phyloP scores from a whole-genome alignment of 2,888 invertebrate genomes.

The Drosophila algonquin region DNA sequence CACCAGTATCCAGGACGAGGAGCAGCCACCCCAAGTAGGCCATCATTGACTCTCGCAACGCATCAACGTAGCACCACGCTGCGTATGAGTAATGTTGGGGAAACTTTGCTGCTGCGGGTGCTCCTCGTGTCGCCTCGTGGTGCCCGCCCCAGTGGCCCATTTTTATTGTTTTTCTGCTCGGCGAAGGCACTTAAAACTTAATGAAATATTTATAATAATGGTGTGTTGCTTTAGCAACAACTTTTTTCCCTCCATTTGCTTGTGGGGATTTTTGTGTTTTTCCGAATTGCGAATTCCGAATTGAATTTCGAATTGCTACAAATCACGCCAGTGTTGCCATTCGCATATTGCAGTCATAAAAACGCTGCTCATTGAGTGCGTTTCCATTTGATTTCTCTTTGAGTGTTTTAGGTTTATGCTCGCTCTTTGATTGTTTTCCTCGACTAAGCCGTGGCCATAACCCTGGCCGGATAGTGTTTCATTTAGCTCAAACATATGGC shows the following conservation, averaged over 20 bases:
- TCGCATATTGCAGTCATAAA: slow-evolving; percentile 57
- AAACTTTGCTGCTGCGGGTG: slow-evolving; percentile 30
- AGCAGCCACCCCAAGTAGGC: slow-evolving; percentile 18
- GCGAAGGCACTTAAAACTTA: slow-evolving; percentile 73
- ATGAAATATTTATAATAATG: slow-evolving; percentile 76
- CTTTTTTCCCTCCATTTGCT: slow-evolving; percentile 39
- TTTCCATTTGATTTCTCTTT: slow-evolving; percentile 26
- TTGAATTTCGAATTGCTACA: slow-evolving; percentile 66
- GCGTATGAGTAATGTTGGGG: slow-evolving; percentile 72
- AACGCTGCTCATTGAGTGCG: slow-evolving; percentile 45
- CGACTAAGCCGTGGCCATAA: slow-evolving; percentile 4
- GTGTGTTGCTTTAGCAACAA: slow-evolving; percentile 52
- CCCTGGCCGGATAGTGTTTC: not conserved
- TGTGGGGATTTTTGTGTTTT: not conserved
- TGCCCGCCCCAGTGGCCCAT: slow-evolving; percentile 21
- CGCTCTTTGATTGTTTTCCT: slow-evolving; percentile 11
- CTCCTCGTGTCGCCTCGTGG: not conserved
- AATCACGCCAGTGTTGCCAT: slow-evolving; percentile 64
- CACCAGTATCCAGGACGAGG: not conserved
- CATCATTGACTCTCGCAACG: slow-evolving; percentile 28
- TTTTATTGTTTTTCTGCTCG: slow-evolving; percentile 67
- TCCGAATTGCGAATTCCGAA: slow-evolving; percentile 24
- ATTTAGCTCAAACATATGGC: slow-evolving; percentile 3
- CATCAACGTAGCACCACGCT: slow-evolving; percentile 57
- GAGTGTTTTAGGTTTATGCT: slow-evolving; percentile 30